These are phyloP conservation scores for Numenius arquata DNA, from an alignment of 2,113 vertebrate genomes.

Conservation along the genomic window DNA sequence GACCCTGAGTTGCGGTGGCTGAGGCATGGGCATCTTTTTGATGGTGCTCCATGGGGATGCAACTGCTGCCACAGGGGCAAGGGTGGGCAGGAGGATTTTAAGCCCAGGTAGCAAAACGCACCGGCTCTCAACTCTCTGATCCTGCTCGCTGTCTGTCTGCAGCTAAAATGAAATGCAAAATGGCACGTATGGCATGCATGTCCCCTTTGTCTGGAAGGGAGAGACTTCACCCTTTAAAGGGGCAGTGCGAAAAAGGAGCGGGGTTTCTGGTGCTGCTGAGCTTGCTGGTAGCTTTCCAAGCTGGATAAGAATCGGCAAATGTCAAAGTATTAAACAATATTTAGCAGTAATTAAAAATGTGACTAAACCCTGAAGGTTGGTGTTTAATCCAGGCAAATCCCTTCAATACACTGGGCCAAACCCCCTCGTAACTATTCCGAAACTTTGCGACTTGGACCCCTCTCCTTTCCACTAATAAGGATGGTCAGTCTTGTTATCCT, in stretches of 20 bases:
- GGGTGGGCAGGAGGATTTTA: background rate
- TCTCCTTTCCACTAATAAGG: constrained; percentile 31
- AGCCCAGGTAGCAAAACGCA: background rate
- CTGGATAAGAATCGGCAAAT: background rate
- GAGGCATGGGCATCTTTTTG: background rate
- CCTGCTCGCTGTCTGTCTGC: background rate
- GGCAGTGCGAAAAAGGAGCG: background rate
- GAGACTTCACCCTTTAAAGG: constrained; percentile 34
- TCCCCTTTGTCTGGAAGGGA: constrained; percentile 26
- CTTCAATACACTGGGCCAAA: background rate
- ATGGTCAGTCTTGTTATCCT: constrained; percentile 46
- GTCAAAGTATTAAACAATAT: background rate
- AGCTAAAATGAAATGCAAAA: constrained; percentile 12
- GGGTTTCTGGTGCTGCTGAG: background rate
- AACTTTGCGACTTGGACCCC: background rate
- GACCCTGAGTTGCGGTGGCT: background rate
- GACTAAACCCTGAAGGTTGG: background rate
- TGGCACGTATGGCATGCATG: background rate
- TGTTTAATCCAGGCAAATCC: background rate
- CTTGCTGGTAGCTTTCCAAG: background rate
- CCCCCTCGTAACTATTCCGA: background rate
- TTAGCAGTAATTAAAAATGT: constrained; percentile 2
- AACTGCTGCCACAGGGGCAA: background rate
- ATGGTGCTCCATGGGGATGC: background rate
- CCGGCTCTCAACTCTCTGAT: background rate